These are phyloP conservation scores for Cirrhinus mrigala DNA, from an alignment of 2,797 vertebrate genomes.

Conservation along the genomic window DNA sequence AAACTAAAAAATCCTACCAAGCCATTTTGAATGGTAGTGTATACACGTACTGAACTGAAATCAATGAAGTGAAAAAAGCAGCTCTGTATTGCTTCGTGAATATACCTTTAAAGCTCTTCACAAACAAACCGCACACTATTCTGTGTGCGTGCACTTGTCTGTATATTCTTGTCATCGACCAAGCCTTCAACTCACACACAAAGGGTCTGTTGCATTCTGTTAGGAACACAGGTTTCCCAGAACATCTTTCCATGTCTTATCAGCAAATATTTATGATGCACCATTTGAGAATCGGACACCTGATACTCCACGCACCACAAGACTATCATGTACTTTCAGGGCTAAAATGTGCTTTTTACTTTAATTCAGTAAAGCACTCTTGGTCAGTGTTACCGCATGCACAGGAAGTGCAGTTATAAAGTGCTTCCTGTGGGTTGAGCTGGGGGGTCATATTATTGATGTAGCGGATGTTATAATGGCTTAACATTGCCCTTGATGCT, in stretches of 20 bases:
- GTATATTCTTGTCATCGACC: constrained; percentile 42
- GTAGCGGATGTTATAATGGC: constrained; percentile 31
- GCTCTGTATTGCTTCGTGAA: background rate
- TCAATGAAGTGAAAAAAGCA: background rate
- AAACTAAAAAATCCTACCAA: no score
- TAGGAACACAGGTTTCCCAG: background rate
- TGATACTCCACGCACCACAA: background rate
- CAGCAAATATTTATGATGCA: constrained; percentile 1
- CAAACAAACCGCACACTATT: no score
- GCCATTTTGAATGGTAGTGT: no score
- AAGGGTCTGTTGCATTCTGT: constrained; percentile 45
- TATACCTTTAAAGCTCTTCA: background rate
- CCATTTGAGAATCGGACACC: background rate
- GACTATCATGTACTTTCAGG: background rate
- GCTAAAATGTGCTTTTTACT: constrained; percentile 15
- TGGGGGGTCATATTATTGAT: constrained; percentile 33
- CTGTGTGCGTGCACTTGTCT: background rate
- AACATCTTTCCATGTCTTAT: background rate
- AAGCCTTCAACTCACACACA: background rate
- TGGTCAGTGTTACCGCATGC: constrained; percentile 11
- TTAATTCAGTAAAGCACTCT: constrained; percentile 25
- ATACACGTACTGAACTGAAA: background rate
- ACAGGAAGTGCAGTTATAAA: constrained; percentile 43
- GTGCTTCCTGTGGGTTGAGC: constrained; percentile 37
- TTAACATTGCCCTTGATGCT: constrained; percentile 40